Evolutionary conservation across 2,797 vertebrate species (phyloP), one percentile per base, ranked within the genome.

Genomic region (Poecilia wingei): DNA sequence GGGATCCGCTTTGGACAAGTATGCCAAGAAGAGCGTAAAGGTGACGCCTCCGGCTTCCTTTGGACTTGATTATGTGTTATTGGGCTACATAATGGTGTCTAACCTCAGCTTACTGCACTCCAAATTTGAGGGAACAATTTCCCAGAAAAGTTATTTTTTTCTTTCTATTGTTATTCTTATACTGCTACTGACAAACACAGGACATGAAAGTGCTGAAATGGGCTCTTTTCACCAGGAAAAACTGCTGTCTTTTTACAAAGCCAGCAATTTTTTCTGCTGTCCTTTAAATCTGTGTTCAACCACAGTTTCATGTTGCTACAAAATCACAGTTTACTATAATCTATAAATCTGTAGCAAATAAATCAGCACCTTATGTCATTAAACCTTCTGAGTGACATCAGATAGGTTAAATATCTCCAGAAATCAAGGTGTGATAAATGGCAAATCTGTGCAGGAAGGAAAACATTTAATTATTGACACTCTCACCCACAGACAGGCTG

Each of bases 21-120:
- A 96, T 64, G 96, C 98, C 90, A 99, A 99, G 95, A 99, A 99
- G 91, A 97, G 96, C 16, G 98, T 99, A 53, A 99, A 98, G 98
- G 98, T 92, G 85, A 87, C 6, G 0, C 36, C 2, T 43, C 45
- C 4, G 12, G 3, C 33, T 16, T 6, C 0, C 33, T 25, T 1
- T 2, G 22, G 20, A 53, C 22, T 39, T 59, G 43, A 3, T n/a
- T 20, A 2, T 36, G 22, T 47, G 36, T 47, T 46, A 3, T 47
- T 64, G 2, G 45, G 49, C 18, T 36, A 10, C 33, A 22, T 66
- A 39, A 66, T 39, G 61, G 16, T 66, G 18, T 66, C 36, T 66
- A 66, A 39, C 18, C 61, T 66, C 59, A 3, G 7, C 22, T 18
- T 66, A 18, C 61, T 39, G 16, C 7, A 66, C 61, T 39, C 33